Evolutionary conservation across 2,113 vertebrate species (phyloP).

Genomic region (Lepisosteus osseus): DNA sequence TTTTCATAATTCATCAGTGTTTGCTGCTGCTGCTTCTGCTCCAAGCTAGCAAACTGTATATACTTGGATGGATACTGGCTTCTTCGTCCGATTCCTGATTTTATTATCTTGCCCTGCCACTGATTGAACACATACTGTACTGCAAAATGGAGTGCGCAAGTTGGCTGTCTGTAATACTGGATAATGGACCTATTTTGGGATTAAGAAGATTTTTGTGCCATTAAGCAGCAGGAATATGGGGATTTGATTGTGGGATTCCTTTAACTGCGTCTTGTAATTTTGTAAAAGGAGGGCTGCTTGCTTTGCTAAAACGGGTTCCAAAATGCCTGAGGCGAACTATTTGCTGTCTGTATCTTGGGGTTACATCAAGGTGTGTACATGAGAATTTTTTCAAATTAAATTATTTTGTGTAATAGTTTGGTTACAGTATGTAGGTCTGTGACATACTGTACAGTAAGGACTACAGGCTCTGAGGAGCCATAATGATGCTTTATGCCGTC

Average conservation of each 20-base stretch:
- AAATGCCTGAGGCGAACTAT: constrained; percentile 95
- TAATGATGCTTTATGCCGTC: not conserved
- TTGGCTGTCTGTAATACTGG: constrained; percentile 32
- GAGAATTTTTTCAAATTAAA: not conserved
- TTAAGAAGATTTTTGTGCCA: constrained; percentile 27
- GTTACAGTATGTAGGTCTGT: not conserved
- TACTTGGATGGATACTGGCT: constrained; percentile 32
- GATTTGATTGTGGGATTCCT: constrained; percentile 51
- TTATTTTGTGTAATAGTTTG: not conserved
- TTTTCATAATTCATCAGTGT: constrained; percentile 46
- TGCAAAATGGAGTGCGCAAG: constrained; percentile 37
- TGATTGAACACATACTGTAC: constrained; percentile 19
- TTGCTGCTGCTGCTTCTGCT: constrained; percentile 30
- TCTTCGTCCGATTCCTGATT: constrained; percentile 42
- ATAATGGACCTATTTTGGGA: constrained; percentile 25
- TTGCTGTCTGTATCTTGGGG: constrained; percentile 94
- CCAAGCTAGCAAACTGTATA: constrained; percentile 29
- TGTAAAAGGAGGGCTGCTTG: constrained; percentile 63
- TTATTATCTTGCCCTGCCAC: constrained; percentile 38
- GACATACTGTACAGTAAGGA: not conserved
- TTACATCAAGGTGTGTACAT: constrained; percentile 93
- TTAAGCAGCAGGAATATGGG: constrained; percentile 29
- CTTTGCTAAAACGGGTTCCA: constrained; percentile 67
- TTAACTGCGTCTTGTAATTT: constrained; percentile 45
- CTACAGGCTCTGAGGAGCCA: too few relatives aligned